Evolutionary conservation across 2,888 invertebrate species (phyloP).

Genomic region (Cynaeus angustus): DNA sequence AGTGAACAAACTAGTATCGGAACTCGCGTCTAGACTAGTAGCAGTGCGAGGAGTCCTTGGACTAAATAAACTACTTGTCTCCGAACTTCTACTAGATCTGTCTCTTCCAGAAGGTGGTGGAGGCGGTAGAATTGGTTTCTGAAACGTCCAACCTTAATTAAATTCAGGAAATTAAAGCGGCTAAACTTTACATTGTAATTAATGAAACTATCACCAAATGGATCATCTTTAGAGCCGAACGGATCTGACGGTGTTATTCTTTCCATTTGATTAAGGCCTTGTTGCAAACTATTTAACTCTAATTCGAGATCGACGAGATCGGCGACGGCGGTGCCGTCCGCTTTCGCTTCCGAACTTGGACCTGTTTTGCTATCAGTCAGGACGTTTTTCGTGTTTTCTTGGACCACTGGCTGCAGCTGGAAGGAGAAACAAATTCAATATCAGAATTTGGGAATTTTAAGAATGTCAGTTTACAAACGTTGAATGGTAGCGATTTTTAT

Average conservation of each 20-base stretch:
- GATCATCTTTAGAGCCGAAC: constrained; percentile 78
- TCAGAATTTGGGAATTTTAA: no score
- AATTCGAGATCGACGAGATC: constrained; percentile 91
- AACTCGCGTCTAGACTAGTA: constrained; percentile 56
- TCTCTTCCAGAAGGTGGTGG: constrained; percentile 65
- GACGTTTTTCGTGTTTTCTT: constrained; percentile 56
- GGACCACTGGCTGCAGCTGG: constrained; percentile 59
- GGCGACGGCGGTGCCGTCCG: constrained; percentile 77
- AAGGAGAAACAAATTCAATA: constrained; percentile 28
- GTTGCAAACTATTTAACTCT: constrained; percentile 88
- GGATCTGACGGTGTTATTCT: constrained; percentile 84
- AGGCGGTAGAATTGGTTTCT: constrained; percentile 66
- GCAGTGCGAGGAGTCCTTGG: constrained; percentile 69
- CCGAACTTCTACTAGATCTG: constrained; percentile 64
- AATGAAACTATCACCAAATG: constrained; percentile 85
- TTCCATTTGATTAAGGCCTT: constrained; percentile 92
- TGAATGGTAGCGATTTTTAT: no score
- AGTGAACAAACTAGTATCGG: constrained; percentile 53
- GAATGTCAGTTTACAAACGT: no score
- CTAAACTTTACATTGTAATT: constrained; percentile 58
- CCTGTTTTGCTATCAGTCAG: constrained; percentile 57
- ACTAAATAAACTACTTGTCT: constrained; percentile 68
- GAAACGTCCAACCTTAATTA: constrained; percentile 11
- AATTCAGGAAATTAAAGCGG: not conserved
- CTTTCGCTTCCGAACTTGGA: constrained; percentile 55